Evolutionary conservation across 2,888 invertebrate genomes (phyloP), one percentile per base, ranked within the genome.

Genomic region (Ptychoptera albimana): DNA sequence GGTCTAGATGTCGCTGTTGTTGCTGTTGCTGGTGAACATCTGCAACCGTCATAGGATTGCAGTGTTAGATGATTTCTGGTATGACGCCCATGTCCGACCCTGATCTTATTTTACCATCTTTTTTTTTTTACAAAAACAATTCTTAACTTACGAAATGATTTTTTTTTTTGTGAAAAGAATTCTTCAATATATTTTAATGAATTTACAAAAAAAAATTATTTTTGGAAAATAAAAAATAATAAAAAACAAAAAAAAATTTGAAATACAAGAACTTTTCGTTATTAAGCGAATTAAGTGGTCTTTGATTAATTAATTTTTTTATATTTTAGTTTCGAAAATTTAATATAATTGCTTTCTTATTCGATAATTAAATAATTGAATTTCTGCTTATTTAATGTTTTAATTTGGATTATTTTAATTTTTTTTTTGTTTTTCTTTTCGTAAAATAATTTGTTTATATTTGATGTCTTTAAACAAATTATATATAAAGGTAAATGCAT

Each of bases 11-110:
- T 15, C 41, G 43, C 14, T 9, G 43, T 11, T 35, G 43, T 2
- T 23, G 37, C 6, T 36, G 13, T n/a, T 23, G 43, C 8, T 43
- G 43, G 7, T 37, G 53, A 49, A 50, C 52, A 55, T 54, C 55
- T 55, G 55, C 55, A 54, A 55, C 52, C 54, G 52, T 50, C 50
- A 53, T 48, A 50, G 52, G 53, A 54, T 52, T 53, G 54, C 53
- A 52, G 52, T 49, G 34, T 29, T 43, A 37, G 39, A 45, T 47
- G 30, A 46, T 39, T 47, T 12, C 41, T 45, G 45, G 15, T 45
- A 42, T 45, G 36, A 42, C 42, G 34, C 39, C 48, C 46, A 46
- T 51, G 49, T 48, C 51, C 51, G 50, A 51, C 49, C 52, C 51
- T 52, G 50, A 50, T 52, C 50, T 50, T 50, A 50, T 48, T 50